phyloP scores from a whole-genome alignment of 1,140 invertebrate species.

The Heliconius himera region DNA sequence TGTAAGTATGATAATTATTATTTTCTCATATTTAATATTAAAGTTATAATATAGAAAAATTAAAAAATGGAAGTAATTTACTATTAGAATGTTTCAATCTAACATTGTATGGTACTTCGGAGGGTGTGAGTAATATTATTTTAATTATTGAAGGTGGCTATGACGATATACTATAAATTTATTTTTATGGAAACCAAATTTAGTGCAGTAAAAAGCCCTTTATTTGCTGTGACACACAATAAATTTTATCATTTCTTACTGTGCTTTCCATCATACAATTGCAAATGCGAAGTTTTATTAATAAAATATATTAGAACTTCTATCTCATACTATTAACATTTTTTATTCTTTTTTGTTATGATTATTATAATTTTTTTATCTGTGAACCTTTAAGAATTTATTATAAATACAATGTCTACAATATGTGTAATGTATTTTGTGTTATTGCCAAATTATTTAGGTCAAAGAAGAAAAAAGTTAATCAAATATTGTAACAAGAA shows the following conservation, averaged over 20 bases:
- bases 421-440: neutral
- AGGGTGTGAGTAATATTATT: no score
- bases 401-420: neutral
- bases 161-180: no score
- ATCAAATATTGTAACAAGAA: neutral
- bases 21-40: neutral
- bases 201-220: neutral
- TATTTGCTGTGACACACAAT: neutral
- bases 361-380: neutral
- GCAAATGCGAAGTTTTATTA: neutral
- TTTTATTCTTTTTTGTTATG: neutral
- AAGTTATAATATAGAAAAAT: no score
- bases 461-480: neutral
- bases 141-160: no score
- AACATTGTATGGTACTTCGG: no score
- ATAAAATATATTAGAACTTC: neutral
- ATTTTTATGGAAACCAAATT: no score
- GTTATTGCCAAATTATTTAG: conserved; percentile 12
- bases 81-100: no score
- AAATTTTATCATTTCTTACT: neutral
- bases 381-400: neutral
- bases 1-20: conserved; percentile 47
- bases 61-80: no score
- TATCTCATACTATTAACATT: neutral
- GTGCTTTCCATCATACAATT: neutral